A percentile compares a stretch with the other conserved stretches of the same genome.
Evolutionary conservation across 2,888 invertebrate species (phyloP).

Genomic region (Leptinotarsa juncta): DNA sequence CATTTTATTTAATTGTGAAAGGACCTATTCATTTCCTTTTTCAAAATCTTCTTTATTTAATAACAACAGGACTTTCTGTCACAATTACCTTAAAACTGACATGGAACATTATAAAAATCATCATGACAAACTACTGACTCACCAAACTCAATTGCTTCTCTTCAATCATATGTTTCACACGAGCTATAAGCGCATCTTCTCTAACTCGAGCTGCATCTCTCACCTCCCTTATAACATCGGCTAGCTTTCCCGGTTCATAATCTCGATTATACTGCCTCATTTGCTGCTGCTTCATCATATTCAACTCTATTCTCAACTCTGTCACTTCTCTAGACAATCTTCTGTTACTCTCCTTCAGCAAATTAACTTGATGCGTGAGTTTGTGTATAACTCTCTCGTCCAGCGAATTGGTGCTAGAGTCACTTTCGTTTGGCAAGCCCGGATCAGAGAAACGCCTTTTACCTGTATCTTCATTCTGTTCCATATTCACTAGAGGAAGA

Average conservation of each 20-base stretch:
- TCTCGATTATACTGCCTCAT: slow-evolving; percentile 61
- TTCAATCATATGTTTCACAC: slow-evolving; percentile 72
- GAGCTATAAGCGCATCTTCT: slow-evolving; percentile 77
- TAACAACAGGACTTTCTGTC: not conserved
- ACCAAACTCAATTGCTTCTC: slow-evolving; percentile 68
- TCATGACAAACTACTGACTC: slow-evolving; percentile 45
- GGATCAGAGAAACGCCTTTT: slow-evolving; percentile 77
- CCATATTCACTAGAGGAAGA: slow-evolving; percentile 78
- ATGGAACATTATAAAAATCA: not conserved
- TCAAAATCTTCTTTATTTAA: not conserved
- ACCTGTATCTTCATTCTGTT: slow-evolving; percentile 66
- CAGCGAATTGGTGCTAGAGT: slow-evolving; percentile 68
- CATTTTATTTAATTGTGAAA: too few relatives aligned
- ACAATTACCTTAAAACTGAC: not conserved
- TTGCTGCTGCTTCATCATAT: slow-evolving; percentile 61
- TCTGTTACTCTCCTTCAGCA: slow-evolving; percentile 78
- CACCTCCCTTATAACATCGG: slow-evolving; percentile 79
- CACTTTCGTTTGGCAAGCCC: slow-evolving; percentile 68
- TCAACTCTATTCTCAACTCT: slow-evolving; percentile 76
- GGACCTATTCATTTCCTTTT: too few relatives aligned
- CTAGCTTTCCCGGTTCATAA: slow-evolving; percentile 80
- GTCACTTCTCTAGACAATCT: slow-evolving; percentile 81
- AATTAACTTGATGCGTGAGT: slow-evolving; percentile 79
- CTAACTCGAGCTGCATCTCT: slow-evolving; percentile 78
- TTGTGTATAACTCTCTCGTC: slow-evolving; percentile 73